Evolutionary conservation across 2,797 vertebrate genomes (phyloP).

Genomic region (Hapalemur alaotrensis): DNA sequence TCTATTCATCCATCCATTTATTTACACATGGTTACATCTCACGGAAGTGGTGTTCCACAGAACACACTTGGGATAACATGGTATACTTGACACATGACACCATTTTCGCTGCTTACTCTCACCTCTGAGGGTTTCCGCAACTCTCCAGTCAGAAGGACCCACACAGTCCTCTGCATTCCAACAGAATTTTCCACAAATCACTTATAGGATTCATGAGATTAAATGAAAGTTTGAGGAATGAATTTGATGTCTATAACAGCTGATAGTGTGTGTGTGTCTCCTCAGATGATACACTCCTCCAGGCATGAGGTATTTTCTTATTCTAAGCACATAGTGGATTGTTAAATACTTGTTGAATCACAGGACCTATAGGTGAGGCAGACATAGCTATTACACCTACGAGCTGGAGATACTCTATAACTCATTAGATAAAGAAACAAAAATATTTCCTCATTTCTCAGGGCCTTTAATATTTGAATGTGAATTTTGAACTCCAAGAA

Average conservation of each 20-base stretch:
- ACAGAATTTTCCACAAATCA: background rate
- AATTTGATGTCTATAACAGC: background rate
- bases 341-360: conserved; percentile 43
- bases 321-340: background rate
- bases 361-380: background rate
- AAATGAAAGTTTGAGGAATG: background rate
- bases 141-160: background rate
- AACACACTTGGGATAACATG: background rate
- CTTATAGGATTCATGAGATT: background rate
- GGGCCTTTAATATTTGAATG: background rate
- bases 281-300: background rate
- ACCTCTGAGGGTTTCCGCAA: background rate
- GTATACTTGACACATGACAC: background rate
- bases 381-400: background rate
- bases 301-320: background rate
- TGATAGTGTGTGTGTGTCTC: background rate
- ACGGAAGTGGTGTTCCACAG: background rate
- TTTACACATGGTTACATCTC: background rate
- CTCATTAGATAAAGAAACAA: background rate
- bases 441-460: background rate
- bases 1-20: background rate
- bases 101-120: background rate
- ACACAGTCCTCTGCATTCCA: background rate
- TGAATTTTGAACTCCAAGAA: background rate
- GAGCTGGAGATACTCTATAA: background rate